These are phyloP conservation scores for Drosophila nr. perissopoda DNA, from an alignment of 2,888 invertebrate genomes.

Conservation along the genomic window DNA sequence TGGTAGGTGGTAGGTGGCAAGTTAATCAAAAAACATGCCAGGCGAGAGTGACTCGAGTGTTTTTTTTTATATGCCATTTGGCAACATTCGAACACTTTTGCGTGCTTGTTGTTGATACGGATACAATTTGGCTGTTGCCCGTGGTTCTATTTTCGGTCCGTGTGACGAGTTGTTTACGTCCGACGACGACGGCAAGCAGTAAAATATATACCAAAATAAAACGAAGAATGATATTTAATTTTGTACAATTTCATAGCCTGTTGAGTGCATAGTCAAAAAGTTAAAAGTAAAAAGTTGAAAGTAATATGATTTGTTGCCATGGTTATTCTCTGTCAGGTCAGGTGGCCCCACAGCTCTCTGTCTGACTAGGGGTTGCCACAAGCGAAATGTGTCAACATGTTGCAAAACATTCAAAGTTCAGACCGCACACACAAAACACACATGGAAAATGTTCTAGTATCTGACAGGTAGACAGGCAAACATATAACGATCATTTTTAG, in stretches of 20 bases:
- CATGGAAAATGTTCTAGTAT: background rate
- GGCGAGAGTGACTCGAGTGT: conserved; percentile 23
- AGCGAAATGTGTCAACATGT: conserved; percentile 39
- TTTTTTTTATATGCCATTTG: conserved; percentile 8
- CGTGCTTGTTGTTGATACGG: conserved; percentile 8
- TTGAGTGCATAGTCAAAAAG: background rate
- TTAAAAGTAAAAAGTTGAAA: background rate
- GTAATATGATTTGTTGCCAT: conserved; percentile 28
- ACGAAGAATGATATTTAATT: background rate
- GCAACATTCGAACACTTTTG: conserved; percentile 11
- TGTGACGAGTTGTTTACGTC: conserved; percentile 57
- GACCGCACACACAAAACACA: background rate
- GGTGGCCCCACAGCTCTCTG: background rate
- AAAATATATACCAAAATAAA: background rate
- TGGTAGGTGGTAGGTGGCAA: background rate
- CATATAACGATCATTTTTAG: conserved; percentile 4
- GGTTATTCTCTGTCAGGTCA: conserved; percentile 7
- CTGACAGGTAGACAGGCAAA: conserved; percentile 4
- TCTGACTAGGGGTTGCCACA: conserved; percentile 15
- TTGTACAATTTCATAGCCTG: background rate
- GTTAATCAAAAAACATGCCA: conserved; percentile 31
- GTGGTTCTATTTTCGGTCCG: conserved; percentile 38
- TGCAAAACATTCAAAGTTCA: conserved; percentile 24
- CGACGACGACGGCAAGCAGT: background rate
- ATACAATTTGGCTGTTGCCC: conserved; percentile 10